These are phyloP conservation scores for Mobula hypostoma DNA, from an alignment of 2,113 vertebrate genomes.

Conservation along the genomic window DNA sequence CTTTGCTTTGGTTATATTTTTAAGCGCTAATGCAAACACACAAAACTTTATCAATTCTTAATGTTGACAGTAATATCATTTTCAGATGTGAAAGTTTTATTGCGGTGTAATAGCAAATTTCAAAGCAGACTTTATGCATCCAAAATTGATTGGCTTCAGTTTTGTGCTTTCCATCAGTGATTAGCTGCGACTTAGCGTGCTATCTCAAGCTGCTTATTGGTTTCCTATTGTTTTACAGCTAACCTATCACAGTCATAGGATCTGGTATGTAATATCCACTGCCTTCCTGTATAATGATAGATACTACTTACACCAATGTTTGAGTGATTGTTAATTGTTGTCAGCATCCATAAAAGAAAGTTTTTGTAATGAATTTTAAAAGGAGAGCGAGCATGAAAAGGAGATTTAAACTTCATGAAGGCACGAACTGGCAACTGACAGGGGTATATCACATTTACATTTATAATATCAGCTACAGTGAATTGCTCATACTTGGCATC, in stretches of 20 bases:
- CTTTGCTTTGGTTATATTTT: background rate
- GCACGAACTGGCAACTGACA: background rate
- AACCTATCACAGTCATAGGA: background rate
- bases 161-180: background rate
- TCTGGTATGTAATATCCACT: background rate
- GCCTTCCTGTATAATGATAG: background rate
- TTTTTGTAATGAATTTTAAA: background rate
- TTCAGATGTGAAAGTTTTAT: background rate
- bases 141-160: background rate
- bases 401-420: background rate
- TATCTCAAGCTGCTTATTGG: background rate
- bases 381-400: background rate
- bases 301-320: background rate
- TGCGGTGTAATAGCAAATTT: background rate
- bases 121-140: background rate
- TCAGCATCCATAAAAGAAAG: too few relatives aligned
- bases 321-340: conserved; percentile 11
- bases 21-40: background rate
- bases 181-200: background rate
- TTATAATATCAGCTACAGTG: conserved; percentile 7
- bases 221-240: background rate
- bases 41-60: background rate
- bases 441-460: conserved; percentile 25
- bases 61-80: background rate
- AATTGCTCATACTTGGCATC: conserved; percentile 4